A percentile compares a stretch with the other conserved stretches of the same genome.
Evolutionary conservation across 2,888 invertebrate genomes (phyloP).

Genomic region (Spodoptera picta): DNA sequence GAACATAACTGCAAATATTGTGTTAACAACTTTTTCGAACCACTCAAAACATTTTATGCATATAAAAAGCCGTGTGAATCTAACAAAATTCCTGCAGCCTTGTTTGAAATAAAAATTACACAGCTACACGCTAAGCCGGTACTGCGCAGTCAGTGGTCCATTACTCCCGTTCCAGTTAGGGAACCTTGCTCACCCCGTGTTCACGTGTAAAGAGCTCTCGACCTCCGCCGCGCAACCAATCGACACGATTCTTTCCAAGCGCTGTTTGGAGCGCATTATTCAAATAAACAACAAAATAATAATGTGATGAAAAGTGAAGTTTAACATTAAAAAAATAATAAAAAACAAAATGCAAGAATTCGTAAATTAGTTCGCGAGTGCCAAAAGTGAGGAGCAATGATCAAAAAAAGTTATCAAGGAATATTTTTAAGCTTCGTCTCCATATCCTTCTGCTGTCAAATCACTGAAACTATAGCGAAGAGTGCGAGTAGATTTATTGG

Average conservation of each 20-base stretch:
- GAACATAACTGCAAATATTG: slow-evolving; percentile 43
- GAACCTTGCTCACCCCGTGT: slow-evolving; percentile 74
- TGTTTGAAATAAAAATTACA: slow-evolving; percentile 72
- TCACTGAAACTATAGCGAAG: slow-evolving; percentile 85
- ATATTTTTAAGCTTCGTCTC: slow-evolving; percentile 84
- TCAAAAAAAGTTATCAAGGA: slow-evolving; percentile 84
- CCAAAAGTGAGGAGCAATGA: slow-evolving; percentile 73
- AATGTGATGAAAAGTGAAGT: slow-evolving; percentile 54
- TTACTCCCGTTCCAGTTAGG: slow-evolving; percentile 65
- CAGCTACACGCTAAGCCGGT: slow-evolving; percentile 65
- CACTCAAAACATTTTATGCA: slow-evolving; percentile 62
- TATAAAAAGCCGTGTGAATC: slow-evolving; percentile 59
- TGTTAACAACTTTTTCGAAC: slow-evolving; percentile 46
- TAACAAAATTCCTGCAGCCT: slow-evolving; percentile 67
- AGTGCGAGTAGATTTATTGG: slow-evolving; percentile 85
- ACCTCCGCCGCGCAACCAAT: slow-evolving; percentile 70
- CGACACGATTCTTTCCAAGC: slow-evolving; percentile 63
- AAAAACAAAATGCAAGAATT: slow-evolving; percentile 57
- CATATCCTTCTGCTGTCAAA: slow-evolving; percentile 85
- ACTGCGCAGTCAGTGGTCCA: slow-evolving; percentile 83
- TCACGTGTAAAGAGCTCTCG: slow-evolving; percentile 77
- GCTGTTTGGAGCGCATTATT: slow-evolving; percentile 41
- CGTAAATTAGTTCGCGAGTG: slow-evolving; percentile 49
- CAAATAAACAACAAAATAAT: slow-evolving; percentile 35
- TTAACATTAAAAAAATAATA: slow-evolving; percentile 14